Evolutionary conservation across 2,113 vertebrate species (phyloP), one percentile per base, ranked within the genome.

Genomic region (Cephalopterus ornatus): DNA sequence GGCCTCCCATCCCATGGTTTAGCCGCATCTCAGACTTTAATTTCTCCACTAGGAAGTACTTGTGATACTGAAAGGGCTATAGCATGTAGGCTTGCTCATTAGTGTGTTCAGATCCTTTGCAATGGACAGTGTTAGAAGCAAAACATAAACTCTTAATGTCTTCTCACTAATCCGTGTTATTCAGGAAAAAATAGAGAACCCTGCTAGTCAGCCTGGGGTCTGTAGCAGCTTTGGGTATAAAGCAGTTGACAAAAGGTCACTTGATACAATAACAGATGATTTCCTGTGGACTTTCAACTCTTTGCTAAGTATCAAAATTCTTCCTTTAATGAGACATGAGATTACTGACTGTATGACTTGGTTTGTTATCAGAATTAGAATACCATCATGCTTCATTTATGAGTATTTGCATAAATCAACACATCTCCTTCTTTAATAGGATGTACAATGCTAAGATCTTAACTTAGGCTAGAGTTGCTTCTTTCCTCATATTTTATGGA

Each of bases 401-500:
- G 52, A 65, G 39, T 62, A 65, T 74, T 93, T 92, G 82, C 59
- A 71, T 91, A 81, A 91, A 70, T 75, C 52, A 83, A 44, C 42
- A 63, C 42, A 59, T 78, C 80, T 81, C 24, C 37, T 63, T 84
- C 84, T 68, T 91, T 67, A 74, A 80, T 62, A 75, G n/a, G 19
- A 44, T 70, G 50, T 94, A 78, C 70, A 89, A 78, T 71, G 58
- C 49, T 76, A 70, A 93, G 78, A 90, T 79, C 92, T 90, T 93
- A 93, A 94, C 91, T 93, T 93, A 53, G 49, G 53, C 46, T 79
- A 35, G 75, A 90, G 65, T 92, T 93, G 74, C 75, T 93, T 79
- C 90, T 83, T 85, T 41, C 27, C 53, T 97, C 87, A 89, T 97
- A 85, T 95, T 97, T 97, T 95, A 96, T 97, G 91, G 75, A 95